Base-by-base conservation (phyloP, 2,888 invertebrate species). In the Meteorus cinctellus region DNA sequence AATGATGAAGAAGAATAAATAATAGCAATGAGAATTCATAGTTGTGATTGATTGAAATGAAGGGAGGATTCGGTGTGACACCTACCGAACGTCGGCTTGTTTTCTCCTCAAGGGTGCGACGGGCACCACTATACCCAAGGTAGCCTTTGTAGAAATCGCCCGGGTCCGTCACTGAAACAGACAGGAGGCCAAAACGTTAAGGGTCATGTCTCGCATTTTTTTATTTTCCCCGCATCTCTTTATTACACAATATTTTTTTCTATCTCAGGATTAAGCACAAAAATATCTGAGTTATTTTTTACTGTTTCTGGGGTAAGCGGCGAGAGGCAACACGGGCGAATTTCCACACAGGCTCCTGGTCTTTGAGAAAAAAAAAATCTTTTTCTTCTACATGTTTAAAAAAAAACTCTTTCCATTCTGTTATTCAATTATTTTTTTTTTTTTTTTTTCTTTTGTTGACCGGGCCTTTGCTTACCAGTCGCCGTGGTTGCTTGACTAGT, bases 91-190 rank as follows among this genome's bases (percentile, higher is more conserved):
- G 93, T 87, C 93, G 92, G 91, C 90, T 91, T 89, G 92, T 90
- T 91, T 92, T 93, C 91, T 93, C 93, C 91, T 92, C 92, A 89
- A 90, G 88, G 90, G 90, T 90, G 91, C 92, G 92, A 90, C 91
- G 92, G 90, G 55, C n/a, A n/a, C 91, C 93, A 92, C 93, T 94
- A 94, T 92, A 94, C 93, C 91, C 91, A 91, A 92, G 92, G 93
- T 92, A 94, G 93, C 92, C 93, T 94, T 95, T 96, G 95, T 94
- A 95, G 95, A 93, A 94, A 93, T 95, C 95, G 93, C 93, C 93
- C 93, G 93, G 93, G 93, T 94, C 93, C 93, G 94, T 93, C 92
- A 83, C 94, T 94, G 90, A 89, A 89, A 89, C 89, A 89, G 88
- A 89, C 89, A 89, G 86, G 86, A 94, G 91, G 82, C 94, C 94